phyloP scores from a whole-genome alignment of 2,888 invertebrate genomes.

The Cantharis rufa region DNA sequence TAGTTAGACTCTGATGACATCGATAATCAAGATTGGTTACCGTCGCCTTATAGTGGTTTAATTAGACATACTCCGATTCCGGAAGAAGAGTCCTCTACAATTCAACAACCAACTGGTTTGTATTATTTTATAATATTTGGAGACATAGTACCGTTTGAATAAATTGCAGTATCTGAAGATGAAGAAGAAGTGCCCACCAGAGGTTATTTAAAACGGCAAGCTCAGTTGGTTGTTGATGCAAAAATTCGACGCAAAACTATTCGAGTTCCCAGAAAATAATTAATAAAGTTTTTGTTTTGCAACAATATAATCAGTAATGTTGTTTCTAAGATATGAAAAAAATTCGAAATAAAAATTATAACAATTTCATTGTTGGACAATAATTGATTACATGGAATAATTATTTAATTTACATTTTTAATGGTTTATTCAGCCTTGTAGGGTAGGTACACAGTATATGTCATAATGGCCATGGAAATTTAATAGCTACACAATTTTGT shows the following conservation, averaged over 20 bases:
- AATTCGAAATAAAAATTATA: neutral
- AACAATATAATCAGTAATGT: neutral
- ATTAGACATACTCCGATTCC: slow-evolving; percentile 50
- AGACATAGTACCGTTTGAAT: neutral
- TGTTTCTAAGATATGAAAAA: no score
- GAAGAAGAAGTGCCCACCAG: slow-evolving; percentile 85
- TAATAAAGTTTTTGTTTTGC: neutral
- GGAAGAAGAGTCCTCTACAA: slow-evolving; percentile 46
- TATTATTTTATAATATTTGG: neutral
- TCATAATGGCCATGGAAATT: slow-evolving; percentile 50
- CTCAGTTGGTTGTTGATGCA: slow-evolving; percentile 81
- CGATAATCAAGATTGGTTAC: slow-evolving; percentile 49
- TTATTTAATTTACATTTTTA: neutral
- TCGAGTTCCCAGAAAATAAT: slow-evolving; percentile 44
- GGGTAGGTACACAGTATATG: slow-evolving; percentile 28
- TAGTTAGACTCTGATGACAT: slow-evolving; percentile 37
- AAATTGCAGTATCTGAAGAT: slow-evolving; percentile 67
- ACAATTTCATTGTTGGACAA: neutral
- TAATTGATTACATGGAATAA: neutral
- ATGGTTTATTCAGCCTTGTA: slow-evolving; percentile 36
- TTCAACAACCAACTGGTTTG: slow-evolving; percentile 39
- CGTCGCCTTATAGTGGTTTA: slow-evolving; percentile 51
- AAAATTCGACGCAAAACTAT: slow-evolving; percentile 79
- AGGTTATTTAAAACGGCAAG: slow-evolving; percentile 78
- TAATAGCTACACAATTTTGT: slow-evolving; percentile 49